These are phyloP conservation scores for Patella pellucida DNA, from an alignment of 2,888 invertebrate species.

Conservation along the genomic window DNA sequence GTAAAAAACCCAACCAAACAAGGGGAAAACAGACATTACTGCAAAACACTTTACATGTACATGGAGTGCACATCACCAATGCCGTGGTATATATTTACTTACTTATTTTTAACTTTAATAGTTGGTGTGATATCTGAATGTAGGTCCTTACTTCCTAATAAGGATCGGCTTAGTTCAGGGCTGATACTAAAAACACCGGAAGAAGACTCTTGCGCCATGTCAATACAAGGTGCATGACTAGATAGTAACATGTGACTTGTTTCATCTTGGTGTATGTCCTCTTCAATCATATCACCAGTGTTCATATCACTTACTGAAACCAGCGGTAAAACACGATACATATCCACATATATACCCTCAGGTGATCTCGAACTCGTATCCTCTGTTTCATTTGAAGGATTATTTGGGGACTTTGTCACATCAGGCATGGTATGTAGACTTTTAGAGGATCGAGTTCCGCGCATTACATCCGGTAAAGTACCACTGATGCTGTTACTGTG, in stretches of 20 bases:
- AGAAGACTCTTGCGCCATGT: slow-evolving; percentile 7
- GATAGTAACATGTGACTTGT: slow-evolving; percentile 4
- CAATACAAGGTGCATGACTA: slow-evolving; percentile 15
- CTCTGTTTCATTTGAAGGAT: not conserved
- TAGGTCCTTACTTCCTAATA: slow-evolving; percentile 1
- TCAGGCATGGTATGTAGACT: slow-evolving; percentile 19
- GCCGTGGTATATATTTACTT: not conserved
- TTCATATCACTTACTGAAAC: slow-evolving; percentile 14
- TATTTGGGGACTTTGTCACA: slow-evolving; percentile 11
- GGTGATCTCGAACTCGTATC: not conserved
- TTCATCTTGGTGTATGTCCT: slow-evolving; percentile 14
- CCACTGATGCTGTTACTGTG: not conserved
- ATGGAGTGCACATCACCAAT: too few relatives aligned
- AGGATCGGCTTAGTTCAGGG: not conserved
- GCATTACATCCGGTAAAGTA: slow-evolving; percentile 28
- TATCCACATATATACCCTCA: slow-evolving; percentile 29
- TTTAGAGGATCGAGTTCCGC: slow-evolving; percentile 22
- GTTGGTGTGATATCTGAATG: slow-evolving; percentile 24
- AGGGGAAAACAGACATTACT: too few relatives aligned
- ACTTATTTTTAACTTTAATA: slow-evolving; percentile 13
- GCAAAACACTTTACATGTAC: too few relatives aligned
- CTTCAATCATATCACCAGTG: slow-evolving; percentile 15
- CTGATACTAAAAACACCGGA: slow-evolving; percentile 20
- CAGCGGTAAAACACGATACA: slow-evolving; percentile 21
- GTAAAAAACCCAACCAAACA: too few relatives aligned